Evolutionary conservation across 2,113 vertebrate species (phyloP).

Genomic region (Mirza zaza): DNA sequence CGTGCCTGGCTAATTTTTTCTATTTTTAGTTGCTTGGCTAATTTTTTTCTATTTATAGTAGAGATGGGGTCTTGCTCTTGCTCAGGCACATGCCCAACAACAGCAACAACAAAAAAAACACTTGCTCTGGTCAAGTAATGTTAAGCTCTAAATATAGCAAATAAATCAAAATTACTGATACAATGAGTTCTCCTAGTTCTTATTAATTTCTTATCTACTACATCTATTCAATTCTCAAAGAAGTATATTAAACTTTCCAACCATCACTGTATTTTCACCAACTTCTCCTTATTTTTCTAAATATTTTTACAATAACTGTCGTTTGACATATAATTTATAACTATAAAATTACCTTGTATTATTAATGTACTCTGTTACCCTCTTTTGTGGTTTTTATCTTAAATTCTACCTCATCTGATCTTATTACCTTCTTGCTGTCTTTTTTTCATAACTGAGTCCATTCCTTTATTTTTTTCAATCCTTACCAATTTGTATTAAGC

Average conservation of each 20-base stretch:
- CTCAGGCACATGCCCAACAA: too few relatives aligned
- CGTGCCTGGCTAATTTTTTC: too few relatives aligned
- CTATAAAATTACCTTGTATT: neutral
- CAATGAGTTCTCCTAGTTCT: neutral
- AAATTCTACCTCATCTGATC: neutral
- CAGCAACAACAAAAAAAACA: too few relatives aligned
- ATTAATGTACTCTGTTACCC: neutral
- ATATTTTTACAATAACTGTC: neutral
- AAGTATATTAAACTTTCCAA: neutral
- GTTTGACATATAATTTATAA: neutral
- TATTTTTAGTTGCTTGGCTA: too few relatives aligned
- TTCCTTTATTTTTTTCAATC: neutral
- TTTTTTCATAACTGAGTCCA: neutral
- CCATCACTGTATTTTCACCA: neutral
- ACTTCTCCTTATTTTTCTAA: neutral
- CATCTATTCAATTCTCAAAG: neutral
- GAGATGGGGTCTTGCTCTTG: too few relatives aligned
- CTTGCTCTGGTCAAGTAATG: neutral
- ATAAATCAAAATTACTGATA: neutral
- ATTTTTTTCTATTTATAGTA: too few relatives aligned
- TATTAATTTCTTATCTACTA: neutral
- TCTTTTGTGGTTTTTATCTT: neutral
- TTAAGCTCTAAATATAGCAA: neutral
- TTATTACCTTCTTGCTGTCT: neutral
- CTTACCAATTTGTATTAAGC: neutral